A percentile compares a stretch with the other conserved stretches of the same genome.
Conservation (phyloP, 2,888 invertebrate species). For the Oxytorus armatus region DNA sequence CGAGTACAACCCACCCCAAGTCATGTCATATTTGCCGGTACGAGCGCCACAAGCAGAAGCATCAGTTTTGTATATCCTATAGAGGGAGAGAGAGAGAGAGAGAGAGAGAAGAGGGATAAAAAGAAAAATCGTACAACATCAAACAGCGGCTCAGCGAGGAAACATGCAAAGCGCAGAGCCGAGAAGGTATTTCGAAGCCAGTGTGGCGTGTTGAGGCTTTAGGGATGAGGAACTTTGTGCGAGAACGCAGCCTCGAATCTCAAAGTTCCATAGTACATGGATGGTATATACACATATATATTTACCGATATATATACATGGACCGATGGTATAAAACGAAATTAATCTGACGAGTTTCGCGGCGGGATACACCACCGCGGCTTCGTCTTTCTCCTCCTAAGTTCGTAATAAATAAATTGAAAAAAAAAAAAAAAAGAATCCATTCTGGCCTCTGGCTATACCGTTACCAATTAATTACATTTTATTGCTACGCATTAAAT, state of each 20-base stretch:
- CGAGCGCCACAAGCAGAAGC: constrained; percentile 63
- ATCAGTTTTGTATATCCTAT: constrained; percentile 47
- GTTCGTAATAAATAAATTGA: constrained; percentile 77
- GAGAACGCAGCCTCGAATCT: constrained; percentile 46
- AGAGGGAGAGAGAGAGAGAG: constrained; percentile 5
- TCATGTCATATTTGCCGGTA: constrained; percentile 66
- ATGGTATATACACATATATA: neutral
- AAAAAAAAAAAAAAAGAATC: constrained; percentile 66
- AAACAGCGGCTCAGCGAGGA: constrained; percentile 62
- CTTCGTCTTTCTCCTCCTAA: constrained; percentile 63
- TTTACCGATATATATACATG: constrained; percentile 22
- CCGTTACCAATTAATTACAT: constrained; percentile 79
- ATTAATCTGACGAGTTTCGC: constrained; percentile 69
- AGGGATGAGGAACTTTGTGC: constrained; percentile 65
- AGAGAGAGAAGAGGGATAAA: constrained; percentile 28
- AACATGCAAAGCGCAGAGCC: constrained; percentile 49
- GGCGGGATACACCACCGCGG: constrained; percentile 64
- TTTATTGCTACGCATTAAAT: constrained; percentile 67
- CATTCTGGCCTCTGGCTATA: constrained; percentile 63
- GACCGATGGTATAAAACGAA: constrained; percentile 59
- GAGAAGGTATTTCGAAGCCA: constrained; percentile 59
- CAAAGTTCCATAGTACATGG: constrained; percentile 40
- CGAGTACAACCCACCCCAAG: constrained; percentile 41
- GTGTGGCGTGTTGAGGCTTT: constrained; percentile 49
- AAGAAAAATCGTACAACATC: constrained; percentile 61